Base-by-base conservation (phyloP, 2,113 vertebrate genomes). In the Halichoeres trimaculatus region DNA sequence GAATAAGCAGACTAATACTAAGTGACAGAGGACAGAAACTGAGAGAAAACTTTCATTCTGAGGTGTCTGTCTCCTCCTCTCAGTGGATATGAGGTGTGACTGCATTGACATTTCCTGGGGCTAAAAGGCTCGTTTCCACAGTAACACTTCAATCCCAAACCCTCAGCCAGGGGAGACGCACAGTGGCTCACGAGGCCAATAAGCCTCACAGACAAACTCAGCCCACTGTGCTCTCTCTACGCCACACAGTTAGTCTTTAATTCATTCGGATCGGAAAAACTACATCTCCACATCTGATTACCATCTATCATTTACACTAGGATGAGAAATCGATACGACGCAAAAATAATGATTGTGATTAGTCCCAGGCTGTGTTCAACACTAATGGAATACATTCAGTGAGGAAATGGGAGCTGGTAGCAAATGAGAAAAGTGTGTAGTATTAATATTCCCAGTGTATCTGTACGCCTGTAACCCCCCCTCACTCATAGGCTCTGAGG, bases 371-470 rank as follows among this genome's bases (percentile, higher is more conserved):
- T 54, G 55, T 66, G 84, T 67, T 86, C 36, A 76, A 74, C 56
- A 52, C 43, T 81, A 79, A 88, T 81, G 66, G 83, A 90, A 82
- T 34, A 66, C 38, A 77, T 63, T 86, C 69, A 71, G 72, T 54
- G 20, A 74, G 69, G 80, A 88, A 87, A 79, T 78, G 48, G 48
- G 19, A 70, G 53, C 4, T 11, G 70, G 65, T 56, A 61, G 74
- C 56, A 80, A 90, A 71, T 56, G 66, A 87, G 62, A 81, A 86
- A 84, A 78, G 1, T 0, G 5, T 62, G 70, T 68, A 40, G 54
- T 74, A 85, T 87, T 90, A 78, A 88, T 86, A 90, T 91, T 90
- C 85, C 75, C 77, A 40, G 24, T 59, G 78, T 78, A 83, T 76
- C 43, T 81, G 83, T 76, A 69, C 73, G 81, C 53, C 62, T 66